Evolutionary conservation across 2,797 vertebrate genomes (phyloP), one percentile per base, ranked within the genome.

Genomic region (Cheirogaleus major): DNA sequence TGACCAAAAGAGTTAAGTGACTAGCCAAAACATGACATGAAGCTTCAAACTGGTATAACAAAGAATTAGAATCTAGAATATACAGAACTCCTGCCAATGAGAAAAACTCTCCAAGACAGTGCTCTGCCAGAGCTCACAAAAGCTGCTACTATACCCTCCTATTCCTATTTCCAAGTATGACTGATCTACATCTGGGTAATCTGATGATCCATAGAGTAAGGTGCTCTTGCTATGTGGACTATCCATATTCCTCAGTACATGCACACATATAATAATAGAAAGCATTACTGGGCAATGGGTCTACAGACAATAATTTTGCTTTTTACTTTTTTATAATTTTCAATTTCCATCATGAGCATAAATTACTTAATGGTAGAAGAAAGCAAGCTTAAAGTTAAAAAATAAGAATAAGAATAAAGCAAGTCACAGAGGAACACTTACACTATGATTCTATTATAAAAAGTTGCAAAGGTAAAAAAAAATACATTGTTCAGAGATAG

Each of bases 371-470:
- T 41, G 52, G 55, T 91, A 50, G 65, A 91, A 95, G 22, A 91
- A 95, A 95, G 70, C 82, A 90, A 82, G 23, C 23, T 59, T 45
- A 41, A 70, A 93, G 38, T 89, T 59, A 96, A 92, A 84, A 90
- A 84, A 88, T 75, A 84, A 55, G 6, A 69, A 35, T 73, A 89
- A 38, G 69, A 84, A 86, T 35, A 95, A 82, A 95, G n/a, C 30
- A 96, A 95, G 59, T 91, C 48, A 67, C 35, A 90, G 30, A 83
- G 65, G 45, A 95, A 91, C 81, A 95, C 23, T 84, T 93, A 93
- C 6, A 89, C 4, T 70, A 75, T 75, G 50, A 91, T 91, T 89
- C 35, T 90, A 90, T 50, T 63, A 85, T 43, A 76, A 45, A 94
- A 43, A 94, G 70, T 45, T 48, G 6, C 35, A 85, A 93, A 78